Base-by-base conservation (phyloP, 2,797 vertebrate genomes). In the Esox masquinongy region DNA sequence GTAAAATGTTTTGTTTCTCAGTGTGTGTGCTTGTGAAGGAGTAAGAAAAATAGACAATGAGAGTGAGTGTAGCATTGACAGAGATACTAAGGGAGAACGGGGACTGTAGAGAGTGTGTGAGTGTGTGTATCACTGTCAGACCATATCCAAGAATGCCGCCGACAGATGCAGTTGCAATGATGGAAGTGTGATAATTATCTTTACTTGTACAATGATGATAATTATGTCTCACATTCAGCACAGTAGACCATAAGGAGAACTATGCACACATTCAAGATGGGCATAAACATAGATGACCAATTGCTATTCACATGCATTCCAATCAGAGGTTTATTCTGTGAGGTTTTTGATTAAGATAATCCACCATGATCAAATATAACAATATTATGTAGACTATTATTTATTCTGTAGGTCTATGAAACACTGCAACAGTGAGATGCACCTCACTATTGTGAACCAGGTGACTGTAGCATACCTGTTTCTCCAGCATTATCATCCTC, bases 401-500 rank as follows among this genome's bases (percentile, higher is more conserved):
- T 59, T 59, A 59, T 59, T 59, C 8, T 59, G 8, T 22, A n/a
- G 22, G 56, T 24, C 56, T 9, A 61, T 12, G 56, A 22, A 61
- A 26, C 56, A 61, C 22, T 61, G 11, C 22, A 19, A 61, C 56
- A 61, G 9, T 1, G 22, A 22, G 56, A 66, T 36, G 29, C 64
- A 64, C 61, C 15, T 63, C 22, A 67, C 16, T 29, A 29, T 16
- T 29, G 64, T 31, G 31, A 34, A 29, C 29, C 64, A 29, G n/a
- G 64, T 1, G 24, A n/a, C 9, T 26, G 31, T 34, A 15, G 22
- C 17, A 8, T 78, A 92, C 92, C 92, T 93, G 92, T 91, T 92
- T 93, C 90, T 93, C 92, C 90, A 93, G 90, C 92, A 93, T 93
- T 88, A 93, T 92, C 91, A 93, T 92, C 89, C 91, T 93, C 87